phyloP scores from a whole-genome alignment of 2,888 invertebrate genomes.

The Philhelius pedissequus region DNA sequence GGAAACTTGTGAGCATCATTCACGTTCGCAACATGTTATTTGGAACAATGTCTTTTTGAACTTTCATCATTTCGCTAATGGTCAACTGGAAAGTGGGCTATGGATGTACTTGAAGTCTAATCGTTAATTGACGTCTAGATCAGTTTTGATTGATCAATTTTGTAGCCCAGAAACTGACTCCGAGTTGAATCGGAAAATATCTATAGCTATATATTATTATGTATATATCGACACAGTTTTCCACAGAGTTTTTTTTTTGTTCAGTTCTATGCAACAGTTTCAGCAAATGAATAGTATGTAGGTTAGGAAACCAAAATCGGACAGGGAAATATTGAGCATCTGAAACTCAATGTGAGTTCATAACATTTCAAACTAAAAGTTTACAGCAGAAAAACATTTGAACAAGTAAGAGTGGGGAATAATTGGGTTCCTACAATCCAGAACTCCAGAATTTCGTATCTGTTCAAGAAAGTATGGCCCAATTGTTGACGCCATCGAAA shows the following conservation, averaged over 20 bases:
- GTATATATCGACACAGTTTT: too few relatives aligned
- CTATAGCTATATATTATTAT: too few relatives aligned
- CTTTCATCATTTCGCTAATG: background rate
- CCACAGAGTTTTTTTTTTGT: background rate
- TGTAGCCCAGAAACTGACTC: background rate
- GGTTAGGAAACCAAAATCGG: background rate
- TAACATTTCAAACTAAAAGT: too few relatives aligned
- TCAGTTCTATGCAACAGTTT: background rate
- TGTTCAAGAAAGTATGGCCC: background rate
- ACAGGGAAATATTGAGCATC: background rate
- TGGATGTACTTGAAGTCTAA: background rate
- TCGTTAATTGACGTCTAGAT: background rate
- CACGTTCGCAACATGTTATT: rapidly evolving
- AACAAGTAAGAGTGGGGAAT: background rate
- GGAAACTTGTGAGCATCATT: too few relatives aligned
- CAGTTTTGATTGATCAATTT: background rate
- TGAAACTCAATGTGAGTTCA: background rate
- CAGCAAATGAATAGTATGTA: background rate
- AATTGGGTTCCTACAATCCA: too few relatives aligned
- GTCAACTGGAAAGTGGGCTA: background rate
- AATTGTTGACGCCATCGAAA: background rate
- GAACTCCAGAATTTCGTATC: background rate
- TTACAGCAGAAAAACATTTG: background rate
- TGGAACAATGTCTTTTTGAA: background rate
- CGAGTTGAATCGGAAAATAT: too few relatives aligned